These are phyloP conservation scores for Drosophila oshimai DNA, from an alignment of 1,140 invertebrate species.

Conservation along the genomic window DNA sequence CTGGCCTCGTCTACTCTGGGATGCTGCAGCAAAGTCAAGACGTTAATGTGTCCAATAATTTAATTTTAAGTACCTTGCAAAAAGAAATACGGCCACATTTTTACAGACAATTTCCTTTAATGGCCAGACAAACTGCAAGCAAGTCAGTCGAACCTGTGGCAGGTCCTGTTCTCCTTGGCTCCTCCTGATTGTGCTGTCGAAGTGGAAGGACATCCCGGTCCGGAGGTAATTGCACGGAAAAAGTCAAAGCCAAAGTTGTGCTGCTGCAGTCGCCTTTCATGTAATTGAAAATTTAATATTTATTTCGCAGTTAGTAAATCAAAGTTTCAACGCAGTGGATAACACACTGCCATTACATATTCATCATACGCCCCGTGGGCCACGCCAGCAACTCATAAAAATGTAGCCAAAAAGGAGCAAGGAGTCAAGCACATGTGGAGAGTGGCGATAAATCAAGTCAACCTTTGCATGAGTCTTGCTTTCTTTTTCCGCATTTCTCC, in stretches of 20 bases:
- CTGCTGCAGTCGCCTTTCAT: slow-evolving; percentile 14
- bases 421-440: slow-evolving; percentile 43
- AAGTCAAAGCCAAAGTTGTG: slow-evolving; percentile 56
- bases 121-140: slow-evolving; percentile 46
- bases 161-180: slow-evolving; percentile 19
- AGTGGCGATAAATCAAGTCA: slow-evolving; percentile 71
- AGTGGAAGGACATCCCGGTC: slow-evolving; percentile 25
- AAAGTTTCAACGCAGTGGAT: slow-evolving; percentile 74
- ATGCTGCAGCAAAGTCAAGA: slow-evolving; percentile 63
- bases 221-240: slow-evolving; percentile 76
- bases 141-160: slow-evolving; percentile 39
- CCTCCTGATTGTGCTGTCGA: slow-evolving; percentile 43
- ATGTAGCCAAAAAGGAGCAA: slow-evolving; percentile 14
- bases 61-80: slow-evolving; percentile 82
- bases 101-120: slow-evolving; percentile 81
- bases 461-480: slow-evolving; percentile 74
- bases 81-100: slow-evolving; percentile 81
- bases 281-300: slow-evolving; percentile 81
- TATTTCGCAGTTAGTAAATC: slow-evolving; percentile 81
- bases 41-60: slow-evolving; percentile 81
- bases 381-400: slow-evolving; percentile 16
- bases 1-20: background rate
- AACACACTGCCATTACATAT: slow-evolving; percentile 69
- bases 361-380: slow-evolving; percentile 69
- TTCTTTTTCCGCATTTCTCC: slow-evolving; percentile 20